Base-by-base conservation (phyloP, 2,888 invertebrate species). In the Meiosimyza decipiens region DNA sequence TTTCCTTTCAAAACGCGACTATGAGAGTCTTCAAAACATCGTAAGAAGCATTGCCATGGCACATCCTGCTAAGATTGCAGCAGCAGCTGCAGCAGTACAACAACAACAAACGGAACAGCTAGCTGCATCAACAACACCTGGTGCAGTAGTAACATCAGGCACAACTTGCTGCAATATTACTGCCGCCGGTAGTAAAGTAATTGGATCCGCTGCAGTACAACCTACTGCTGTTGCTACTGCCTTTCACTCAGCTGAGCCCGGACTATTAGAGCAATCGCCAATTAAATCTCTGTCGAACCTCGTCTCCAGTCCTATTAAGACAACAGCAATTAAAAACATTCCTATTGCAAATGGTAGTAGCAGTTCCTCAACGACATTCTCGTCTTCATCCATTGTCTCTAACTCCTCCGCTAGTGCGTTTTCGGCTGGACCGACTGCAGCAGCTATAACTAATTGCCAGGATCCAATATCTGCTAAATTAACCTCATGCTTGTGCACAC, bases 241-340 rank as follows among this genome's bases (percentile, higher is more conserved):
- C 18, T 63, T 72, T n/a, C 65, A 68, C 55, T 22, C 69, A 11
- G 68, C 77, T 2, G 78, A 76, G 57, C 63, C 78, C 6, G 75
- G 77, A 15, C 63, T 82, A 16, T 73, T 86, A 71, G 86, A 87
- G 77, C 90, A 89, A 80, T 91, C 91, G 66, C 90, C 91, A 66
- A 91, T 91, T 40, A 91, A 91, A 83, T 91, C 91, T 71, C 85
- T 91, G 74, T 91, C 91, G 67, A 91, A 91, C 84, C 87, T 91
- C 80, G 91, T 91, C 73, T 79, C 77, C 73, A 82, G 90, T 88
- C 88, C 90, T 88, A 79, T 84, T 80, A 87, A 86, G 78, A 85
- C 87, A 57, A 83, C 85, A 67, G 78, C 84, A 75, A 82, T 86
- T 74, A 83, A 84, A 78, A 82, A 83, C 81, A 82, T 86, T 83